These are phyloP conservation scores for Chloroclystis v-ata DNA, from an alignment of 2,888 invertebrate genomes.

Conservation along the genomic window DNA sequence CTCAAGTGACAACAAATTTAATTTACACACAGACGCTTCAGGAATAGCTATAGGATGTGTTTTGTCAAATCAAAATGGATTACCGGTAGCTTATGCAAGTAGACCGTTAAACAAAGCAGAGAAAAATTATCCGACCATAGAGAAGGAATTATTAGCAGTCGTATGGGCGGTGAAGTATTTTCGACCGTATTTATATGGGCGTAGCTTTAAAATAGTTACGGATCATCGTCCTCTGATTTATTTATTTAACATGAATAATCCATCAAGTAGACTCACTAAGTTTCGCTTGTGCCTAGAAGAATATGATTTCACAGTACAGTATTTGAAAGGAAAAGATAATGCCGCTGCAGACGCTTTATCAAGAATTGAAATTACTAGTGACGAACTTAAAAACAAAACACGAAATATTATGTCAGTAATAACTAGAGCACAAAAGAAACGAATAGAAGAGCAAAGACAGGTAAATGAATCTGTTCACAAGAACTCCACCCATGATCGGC, in stretches of 20 bases:
- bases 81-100: constrained; percentile 20
- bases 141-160: neutral
- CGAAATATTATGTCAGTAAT: neutral
- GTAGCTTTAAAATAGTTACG: constrained; percentile 7
- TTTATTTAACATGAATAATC: constrained; percentile 19
- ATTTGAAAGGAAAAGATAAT: constrained; percentile 19
- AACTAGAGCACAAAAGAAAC: constrained; percentile 4
- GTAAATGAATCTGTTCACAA: neutral
- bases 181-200: constrained; percentile 10
- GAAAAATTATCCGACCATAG: constrained; percentile 16
- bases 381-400: neutral
- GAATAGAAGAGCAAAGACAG: neutral
- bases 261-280: constrained; percentile 18
- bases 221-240: constrained; percentile 21
- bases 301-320: constrained; percentile 18
- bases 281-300: constrained; percentile 19
- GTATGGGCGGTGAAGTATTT: neutral
- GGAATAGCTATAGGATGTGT: constrained; percentile 14
- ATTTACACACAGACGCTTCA: neutral
- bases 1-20: neutral
- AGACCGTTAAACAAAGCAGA: constrained; percentile 16
- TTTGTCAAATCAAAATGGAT: constrained; percentile 4
- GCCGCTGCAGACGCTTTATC: constrained; percentile 17
- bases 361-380: constrained; percentile 10
- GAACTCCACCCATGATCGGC: neutral